Evolutionary conservation across 2,797 vertebrate genomes (phyloP), one percentile per base, ranked within the genome.

Genomic region (Danio aesculapii): DNA sequence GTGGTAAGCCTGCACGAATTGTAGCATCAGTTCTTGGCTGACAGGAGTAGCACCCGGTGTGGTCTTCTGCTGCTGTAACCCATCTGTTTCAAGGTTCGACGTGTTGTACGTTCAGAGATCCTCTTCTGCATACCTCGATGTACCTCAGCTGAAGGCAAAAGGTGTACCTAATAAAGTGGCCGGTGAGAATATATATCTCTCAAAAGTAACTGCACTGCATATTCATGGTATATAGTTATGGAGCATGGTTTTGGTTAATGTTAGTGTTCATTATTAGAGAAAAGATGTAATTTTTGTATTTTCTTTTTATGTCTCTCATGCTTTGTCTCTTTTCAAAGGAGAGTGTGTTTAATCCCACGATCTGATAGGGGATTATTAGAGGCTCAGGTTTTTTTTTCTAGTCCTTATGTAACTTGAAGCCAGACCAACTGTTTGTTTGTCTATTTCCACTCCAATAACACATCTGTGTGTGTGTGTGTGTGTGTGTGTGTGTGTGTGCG

Each of bases 321-420:
- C 44, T 64, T 2, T 9, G 3, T 74, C 14, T 79, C 4, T 41
- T 64, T 77, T 13, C 2, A 47, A 84, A 77, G 68, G 88, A 88
- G 79, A 85, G 59, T 16, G 41, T 75, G 79, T 90, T 89, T 92
- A 93, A 92, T 92, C 91, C 89, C 46, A 66, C 50, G 71, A 87
- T 85, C 71, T 91, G 88, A 91, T 91, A 88, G 88, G 82, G 87
- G 92, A 92, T 92, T 92, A 84, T n/a, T 73, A 71, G 46, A 76
- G 49, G 55, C 64, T 52, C 67, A 79, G 72, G 30, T 30, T 30
- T 30, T 30, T 30, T 30, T 30, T 30, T 50, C 50, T n/a, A n/a
- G 50, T 59, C 75, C 14, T 77, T 64, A 66, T 77, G 30, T 72
- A 69, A 83, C 77, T 64, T 58, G 17, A 75, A 55, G 14, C 47